Base-by-base conservation (phyloP, 2,113 vertebrate genomes). In the Gambusia affinis region DNA sequence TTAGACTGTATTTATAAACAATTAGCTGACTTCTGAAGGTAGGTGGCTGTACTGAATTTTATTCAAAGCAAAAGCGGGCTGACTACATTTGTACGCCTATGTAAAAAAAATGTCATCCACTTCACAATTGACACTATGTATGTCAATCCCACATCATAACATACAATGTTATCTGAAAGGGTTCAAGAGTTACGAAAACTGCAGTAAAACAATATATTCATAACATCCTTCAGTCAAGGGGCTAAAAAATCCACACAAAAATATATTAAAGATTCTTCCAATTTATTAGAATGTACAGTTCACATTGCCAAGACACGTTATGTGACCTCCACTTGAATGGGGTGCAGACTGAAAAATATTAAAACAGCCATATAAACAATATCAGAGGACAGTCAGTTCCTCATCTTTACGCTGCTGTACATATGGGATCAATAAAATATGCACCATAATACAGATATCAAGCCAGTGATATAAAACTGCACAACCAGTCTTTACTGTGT, bases 261-360 rank as follows among this genome's bases (percentile, higher is more conserved):
- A 75, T 83, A 73, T 89, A 90, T 88, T 91, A 90, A 92, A 92
- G 89, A 91, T 89, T 92, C 84, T 85, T 90, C 80, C 80, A 78
- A 85, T 93, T 93, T 93, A 93, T 92, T 93, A 94, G 93, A 95
- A 94, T 96, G 93, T 96, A 97, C 96, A 97, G 94, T 95, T 97
- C 96, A 97, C 97, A 97, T 94, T 95, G 94, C 93, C 94, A 96
- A 92, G 92, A 96, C 96, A 92, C 88, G 89, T 57, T 85, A 83
- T 73, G 88, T 88, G 86, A 92, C 74, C 89, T 81, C 73, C 72
- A 87, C 84, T 87, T 76, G 61, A 78, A 91, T 82, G 88, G 76
- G 87, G 82, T 76, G 84, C 76, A 85, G 76, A 86, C 88, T 84
- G 85, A 82, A 87, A 89, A 91, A 90, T 94, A 94, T 96, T 94